phyloP scores from a whole-genome alignment of 1,140 invertebrate genomes.

The Drosophila tani region DNA sequence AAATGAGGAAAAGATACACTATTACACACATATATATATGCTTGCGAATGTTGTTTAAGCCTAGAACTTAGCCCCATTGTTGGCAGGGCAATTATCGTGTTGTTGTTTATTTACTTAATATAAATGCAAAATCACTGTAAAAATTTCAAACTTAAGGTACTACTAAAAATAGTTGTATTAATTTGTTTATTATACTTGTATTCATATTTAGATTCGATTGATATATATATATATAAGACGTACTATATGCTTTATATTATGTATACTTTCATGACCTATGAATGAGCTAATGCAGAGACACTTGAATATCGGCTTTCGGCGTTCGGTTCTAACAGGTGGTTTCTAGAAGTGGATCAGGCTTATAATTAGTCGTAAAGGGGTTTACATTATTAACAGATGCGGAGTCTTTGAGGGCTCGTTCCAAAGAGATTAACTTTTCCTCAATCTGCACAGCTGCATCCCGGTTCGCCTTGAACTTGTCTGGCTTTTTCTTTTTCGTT shows the following conservation, averaged over 20 bases:
- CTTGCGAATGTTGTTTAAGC: constrained; percentile 68
- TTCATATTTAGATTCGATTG: constrained; percentile 67
- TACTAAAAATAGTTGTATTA: constrained; percentile 59
- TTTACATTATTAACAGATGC: constrained; percentile 49
- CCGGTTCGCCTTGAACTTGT: constrained; percentile 26
- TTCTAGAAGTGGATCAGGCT: constrained; percentile 72
- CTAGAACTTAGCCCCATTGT: constrained; percentile 62
- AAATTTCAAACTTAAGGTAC: constrained; percentile 62
- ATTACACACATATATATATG: constrained; percentile 62
- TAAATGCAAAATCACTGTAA: constrained; percentile 80
- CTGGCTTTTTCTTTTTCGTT: not conserved
- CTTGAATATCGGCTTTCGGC: constrained; percentile 53
- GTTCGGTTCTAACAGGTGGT: constrained; percentile 74
- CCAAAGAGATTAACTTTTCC: constrained; percentile 20
- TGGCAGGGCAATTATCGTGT: constrained; percentile 58
- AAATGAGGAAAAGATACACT: constrained; percentile 70
- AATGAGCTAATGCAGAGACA: constrained; percentile 59
- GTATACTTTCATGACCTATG: constrained; percentile 47
- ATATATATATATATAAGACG: constrained; percentile 46
- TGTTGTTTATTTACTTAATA: constrained; percentile 60
- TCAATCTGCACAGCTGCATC: constrained; percentile 35
- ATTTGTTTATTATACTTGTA: constrained; percentile 52
- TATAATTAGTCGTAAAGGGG: constrained; percentile 52
- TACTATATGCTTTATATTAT: constrained; percentile 31
- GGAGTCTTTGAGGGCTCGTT: constrained; percentile 51